phyloP scores from a whole-genome alignment of 2,113 vertebrate species.

The Xiphias gladius region DNA sequence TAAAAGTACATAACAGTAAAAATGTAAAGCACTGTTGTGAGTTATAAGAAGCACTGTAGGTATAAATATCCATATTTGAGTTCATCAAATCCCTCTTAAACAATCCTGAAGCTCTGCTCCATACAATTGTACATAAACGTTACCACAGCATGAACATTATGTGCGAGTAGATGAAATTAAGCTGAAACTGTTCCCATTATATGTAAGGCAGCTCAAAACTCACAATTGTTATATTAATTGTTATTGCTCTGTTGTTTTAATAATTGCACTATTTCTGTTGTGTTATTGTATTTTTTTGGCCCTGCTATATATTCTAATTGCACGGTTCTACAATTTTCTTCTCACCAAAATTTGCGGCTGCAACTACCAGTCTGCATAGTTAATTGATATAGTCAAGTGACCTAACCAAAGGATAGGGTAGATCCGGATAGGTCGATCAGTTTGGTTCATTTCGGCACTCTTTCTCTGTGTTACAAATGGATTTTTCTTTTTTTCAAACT shows the following conservation, averaged over 20 bases:
- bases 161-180: background rate
- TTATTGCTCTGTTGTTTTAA: background rate
- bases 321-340: background rate
- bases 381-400: background rate
- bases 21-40: background rate
- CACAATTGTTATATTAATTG: background rate
- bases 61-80: background rate
- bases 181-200: background rate
- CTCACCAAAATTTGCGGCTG: background rate
- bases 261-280: background rate
- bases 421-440: background rate
- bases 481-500: conserved; percentile 1
- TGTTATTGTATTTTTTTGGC: background rate
- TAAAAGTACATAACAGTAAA: background rate
- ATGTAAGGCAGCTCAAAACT: background rate
- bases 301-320: background rate
- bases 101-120: background rate
- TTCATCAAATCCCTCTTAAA: background rate
- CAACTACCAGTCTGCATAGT: background rate
- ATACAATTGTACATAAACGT: background rate
- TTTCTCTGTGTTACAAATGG: background rate
- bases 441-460: background rate
- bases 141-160: background rate
- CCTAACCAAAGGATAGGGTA: background rate
- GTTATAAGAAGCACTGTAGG: background rate